Evolutionary conservation across 2,113 vertebrate genomes (phyloP).

Genomic region (Danionella cerebrum): DNA sequence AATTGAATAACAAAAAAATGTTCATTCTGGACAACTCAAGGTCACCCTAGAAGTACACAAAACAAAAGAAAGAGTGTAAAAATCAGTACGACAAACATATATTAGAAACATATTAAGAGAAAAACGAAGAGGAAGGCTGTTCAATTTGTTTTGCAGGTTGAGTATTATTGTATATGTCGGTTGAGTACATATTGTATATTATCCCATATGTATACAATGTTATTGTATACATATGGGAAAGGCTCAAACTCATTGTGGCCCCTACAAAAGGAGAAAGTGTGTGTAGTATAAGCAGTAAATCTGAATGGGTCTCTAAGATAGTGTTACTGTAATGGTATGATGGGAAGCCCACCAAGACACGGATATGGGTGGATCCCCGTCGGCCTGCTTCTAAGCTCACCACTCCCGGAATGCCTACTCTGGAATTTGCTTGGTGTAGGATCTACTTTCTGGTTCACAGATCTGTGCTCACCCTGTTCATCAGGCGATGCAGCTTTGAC

Average conservation of each 20-base stretch:
- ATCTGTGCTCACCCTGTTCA: slow-evolving; percentile 50
- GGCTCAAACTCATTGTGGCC: neutral
- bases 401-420: slow-evolving; percentile 42
- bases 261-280: neutral
- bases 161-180: too few species aligned
- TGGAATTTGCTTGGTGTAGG: slow-evolving; percentile 37
- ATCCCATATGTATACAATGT: too few species aligned
- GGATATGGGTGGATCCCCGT: slow-evolving; percentile 20
- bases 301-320: neutral
- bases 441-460: slow-evolving; percentile 39
- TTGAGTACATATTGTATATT: too few species aligned
- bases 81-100: too few species aligned
- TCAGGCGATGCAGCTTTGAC: slow-evolving; percentile 42
- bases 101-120: too few species aligned
- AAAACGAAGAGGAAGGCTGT: too few species aligned
- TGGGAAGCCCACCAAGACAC: slow-evolving; percentile 16
- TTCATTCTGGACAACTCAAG: too few species aligned
- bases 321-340: slow-evolving; percentile 21
- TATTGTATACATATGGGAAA: too few species aligned
- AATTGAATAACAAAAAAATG: too few species aligned
- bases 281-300: neutral
- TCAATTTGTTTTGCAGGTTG: too few species aligned
- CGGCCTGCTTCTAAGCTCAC: slow-evolving; percentile 35
- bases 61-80: too few species aligned
- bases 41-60: too few species aligned